Base-by-base conservation (phyloP, 2,113 vertebrate genomes). In the Entomyzon cyanotis region DNA sequence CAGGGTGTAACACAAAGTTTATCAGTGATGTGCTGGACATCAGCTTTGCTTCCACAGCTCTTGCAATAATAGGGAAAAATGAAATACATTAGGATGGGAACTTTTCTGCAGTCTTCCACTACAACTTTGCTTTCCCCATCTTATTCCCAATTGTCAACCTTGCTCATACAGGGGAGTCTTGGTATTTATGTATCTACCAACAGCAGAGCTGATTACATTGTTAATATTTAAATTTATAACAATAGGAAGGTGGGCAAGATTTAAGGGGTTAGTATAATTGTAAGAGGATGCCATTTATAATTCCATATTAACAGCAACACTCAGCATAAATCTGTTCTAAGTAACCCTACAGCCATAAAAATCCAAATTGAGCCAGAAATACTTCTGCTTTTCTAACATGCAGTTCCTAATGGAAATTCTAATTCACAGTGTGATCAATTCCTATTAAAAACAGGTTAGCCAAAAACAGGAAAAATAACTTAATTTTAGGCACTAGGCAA, bases 31-130 rank as follows among this genome's bases (percentile, higher is more conserved):
- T 87, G 25, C 52, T 83, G 56, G 60, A 74, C 77, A 18, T 33
- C 50, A 77, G 21, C 65, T 87, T 97, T 95, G 12, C 76, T 95
- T 96, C 59, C n/a, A 73, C 49, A 95, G 25, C 75, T 53, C 15
- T 75, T 93, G 42, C 65, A 92, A 67, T 84, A 86, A 87, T 52
- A n/a, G 16, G 78, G 67, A 42, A 84, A 80, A 79, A 65, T 15
- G 70, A 73, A 89, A 58, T 13, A 39, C 2, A 44, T 64, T 44
- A 77, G 17, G 28, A 18, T 41, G 46, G 28, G 25, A 73, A 84
- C 6, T n/a, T 77, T 70, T 73, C 35, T 87, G 24, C 25, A 69
- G 37, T 69, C 41, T 83, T 80, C 39, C 35, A 39, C 19, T 37
- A 28, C 11, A 77, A n/a, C 33, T 70, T 86, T 65, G 23, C 19